Evolutionary conservation across 2,888 invertebrate species (phyloP), one percentile per base, ranked within the genome.

Genomic region (Apotomis capreana): DNA sequence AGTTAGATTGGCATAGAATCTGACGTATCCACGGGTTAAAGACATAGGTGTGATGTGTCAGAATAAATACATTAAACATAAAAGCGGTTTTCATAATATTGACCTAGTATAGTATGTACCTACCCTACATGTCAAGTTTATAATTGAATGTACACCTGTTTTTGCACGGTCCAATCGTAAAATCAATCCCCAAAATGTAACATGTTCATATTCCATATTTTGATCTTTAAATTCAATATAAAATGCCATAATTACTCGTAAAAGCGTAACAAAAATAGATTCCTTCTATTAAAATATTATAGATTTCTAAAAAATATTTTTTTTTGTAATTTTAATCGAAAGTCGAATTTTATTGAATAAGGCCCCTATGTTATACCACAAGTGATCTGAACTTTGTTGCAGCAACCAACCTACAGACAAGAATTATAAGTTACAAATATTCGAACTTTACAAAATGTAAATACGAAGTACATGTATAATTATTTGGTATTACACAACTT

Each of bases 201-300:
- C 67, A 64, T 63, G 57, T 69, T 70, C 70, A 74, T 76, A 78
- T 78, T 77, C 74, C 68, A 78, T 71, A 74, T 73, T 70, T 73
- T 76, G 73, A 75, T 75, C 76, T 80, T 75, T 77, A 83, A 85
- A 80, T 84, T 84, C 74, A 80, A 81, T 86, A 84, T 83, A 85
- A 86, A 86, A 86, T 85, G 85, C 81, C 79, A 77, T 81, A 68
- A 85, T 85, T 85, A 81, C 78, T 86, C 79, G 78, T 84, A 88
- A 89, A 91, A 87, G 85, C 87, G 88, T 92, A 92, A 91, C 91
- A 92, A 92, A 91, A 92, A 92, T 92, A 92, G 88, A 89, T 88
- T 65, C 84, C 80, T 84, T 88, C 80, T 84, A 84, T 84, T 79
- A 84, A 87, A 87, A 84, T 84, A 87, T 85, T 83, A 83, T 86